phyloP scores from a whole-genome alignment of 1,140 invertebrate genomes.

The Drosophila mojavensis region DNA sequence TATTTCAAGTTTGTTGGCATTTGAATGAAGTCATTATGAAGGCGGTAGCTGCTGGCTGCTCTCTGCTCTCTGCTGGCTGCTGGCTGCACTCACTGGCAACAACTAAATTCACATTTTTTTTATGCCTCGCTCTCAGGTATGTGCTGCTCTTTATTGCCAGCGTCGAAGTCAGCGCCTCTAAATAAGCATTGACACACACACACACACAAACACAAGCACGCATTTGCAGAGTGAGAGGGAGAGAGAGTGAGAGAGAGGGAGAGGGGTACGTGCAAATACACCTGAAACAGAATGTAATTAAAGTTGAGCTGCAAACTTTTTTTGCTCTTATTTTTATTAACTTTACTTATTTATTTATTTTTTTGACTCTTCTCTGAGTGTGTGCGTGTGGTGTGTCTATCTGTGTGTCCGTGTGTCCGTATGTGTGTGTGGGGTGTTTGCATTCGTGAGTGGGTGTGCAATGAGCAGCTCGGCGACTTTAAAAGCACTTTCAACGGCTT shows the following conservation, averaged over 20 bases:
- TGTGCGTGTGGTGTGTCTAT: not conserved
- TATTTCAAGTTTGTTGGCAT: constrained; percentile 80
- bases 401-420: not conserved
- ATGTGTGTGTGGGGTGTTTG: constrained; percentile 7
- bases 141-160: constrained; percentile 65
- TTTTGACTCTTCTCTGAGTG: constrained; percentile 38
- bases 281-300: constrained; percentile 74
- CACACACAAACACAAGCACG: constrained; percentile 1
- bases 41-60: constrained; percentile 26
- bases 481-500: constrained; percentile 80
- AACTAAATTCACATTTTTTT: constrained; percentile 71
- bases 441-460: constrained; percentile 19
- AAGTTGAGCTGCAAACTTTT: constrained; percentile 79
- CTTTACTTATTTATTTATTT: constrained; percentile 78
- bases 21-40: constrained; percentile 81
- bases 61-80: not conserved
- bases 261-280: constrained; percentile 25
- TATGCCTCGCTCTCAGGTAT: constrained; percentile 39
- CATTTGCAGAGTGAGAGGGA: not conserved
- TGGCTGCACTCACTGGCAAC: constrained; percentile 49
- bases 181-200: constrained; percentile 68
- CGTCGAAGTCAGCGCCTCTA: constrained; percentile 70
- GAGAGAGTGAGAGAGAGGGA: not conserved
- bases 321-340: constrained; percentile 79
- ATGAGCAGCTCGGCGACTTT: constrained; percentile 62